phyloP scores from a whole-genome alignment of 1,140 invertebrate species.

The Drosophila equinoxialis region DNA sequence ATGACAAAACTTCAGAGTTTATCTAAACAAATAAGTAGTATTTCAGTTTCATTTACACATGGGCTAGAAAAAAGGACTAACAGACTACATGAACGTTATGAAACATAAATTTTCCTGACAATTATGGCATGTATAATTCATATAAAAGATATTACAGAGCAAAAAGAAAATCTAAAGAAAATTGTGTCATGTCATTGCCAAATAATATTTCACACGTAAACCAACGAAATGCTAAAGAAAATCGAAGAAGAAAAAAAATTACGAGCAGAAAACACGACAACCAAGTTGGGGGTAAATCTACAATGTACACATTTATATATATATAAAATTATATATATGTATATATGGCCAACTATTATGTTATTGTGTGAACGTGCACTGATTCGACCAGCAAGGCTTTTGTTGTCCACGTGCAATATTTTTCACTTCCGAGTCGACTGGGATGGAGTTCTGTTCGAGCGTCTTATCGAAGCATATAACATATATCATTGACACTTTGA shows the following conservation, averaged over 20 bases:
- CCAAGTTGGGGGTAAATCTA: conserved; percentile 43
- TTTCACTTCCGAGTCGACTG: conserved; percentile 36
- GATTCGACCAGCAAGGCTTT: conserved; percentile 65
- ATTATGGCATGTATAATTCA: conserved; percentile 2
- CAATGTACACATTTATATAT: conserved; percentile 26
- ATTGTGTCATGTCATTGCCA: conserved; percentile 59
- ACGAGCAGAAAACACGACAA: conserved; percentile 20
- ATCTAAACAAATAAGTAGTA: not conserved
- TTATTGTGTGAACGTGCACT: conserved; percentile 80
- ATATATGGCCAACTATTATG: conserved; percentile 75
- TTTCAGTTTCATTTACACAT: not conserved
- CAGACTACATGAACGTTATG: not conserved
- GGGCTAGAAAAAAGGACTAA: not conserved
- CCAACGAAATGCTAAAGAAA: conserved; percentile 43
- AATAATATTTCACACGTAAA: conserved; percentile 53
- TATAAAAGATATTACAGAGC: not conserved
- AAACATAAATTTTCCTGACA: not conserved
- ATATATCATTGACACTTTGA: conserved; percentile 83
- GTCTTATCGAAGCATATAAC: conserved; percentile 79
- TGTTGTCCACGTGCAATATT: conserved; percentile 74
- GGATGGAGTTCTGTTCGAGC: conserved; percentile 33
- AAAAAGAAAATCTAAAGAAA: not conserved
- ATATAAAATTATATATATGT: not conserved
- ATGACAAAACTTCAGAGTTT: too few species aligned
- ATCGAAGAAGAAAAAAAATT: conserved; percentile 45